phyloP scores from a whole-genome alignment of 2,888 invertebrate species.

The Timema cristinae region DNA sequence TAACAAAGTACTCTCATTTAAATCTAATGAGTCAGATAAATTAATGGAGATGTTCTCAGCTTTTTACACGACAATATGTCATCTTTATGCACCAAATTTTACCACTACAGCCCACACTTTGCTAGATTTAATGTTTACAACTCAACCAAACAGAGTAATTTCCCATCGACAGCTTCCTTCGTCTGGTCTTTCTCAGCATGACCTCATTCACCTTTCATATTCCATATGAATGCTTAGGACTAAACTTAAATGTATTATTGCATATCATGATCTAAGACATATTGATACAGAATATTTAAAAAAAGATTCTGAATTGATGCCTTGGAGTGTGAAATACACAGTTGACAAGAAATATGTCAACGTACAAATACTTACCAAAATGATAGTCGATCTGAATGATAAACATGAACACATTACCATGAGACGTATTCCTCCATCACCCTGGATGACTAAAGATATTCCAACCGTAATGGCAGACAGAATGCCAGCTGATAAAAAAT shows the following conservation, averaged over 20 bases:
- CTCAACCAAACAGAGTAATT: background rate
- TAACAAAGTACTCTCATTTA: conserved; percentile 8
- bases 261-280: background rate
- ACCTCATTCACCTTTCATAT: background rate
- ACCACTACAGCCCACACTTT: conserved; percentile 14
- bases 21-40: background rate
- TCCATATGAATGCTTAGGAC: conserved; percentile 1
- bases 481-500: background rate
- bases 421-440: background rate
- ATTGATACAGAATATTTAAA: background rate
- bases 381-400: background rate
- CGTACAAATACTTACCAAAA: background rate
- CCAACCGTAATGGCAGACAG: background rate
- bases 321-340: background rate
- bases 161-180: conserved; percentile 10
- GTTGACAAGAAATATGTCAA: background rate
- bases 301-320: background rate
- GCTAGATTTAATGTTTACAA: conserved; percentile 15
- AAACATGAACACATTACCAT: background rate
- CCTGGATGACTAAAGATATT: conserved; percentile 16
- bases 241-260: background rate
- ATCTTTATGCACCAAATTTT: conserved; percentile 5
- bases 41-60: conserved; percentile 1
- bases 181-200: background rate
- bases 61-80: background rate